Evolutionary conservation across 2,797 vertebrate genomes (phyloP).

Genomic region (Lepidocolaptes lacrymiger): DNA sequence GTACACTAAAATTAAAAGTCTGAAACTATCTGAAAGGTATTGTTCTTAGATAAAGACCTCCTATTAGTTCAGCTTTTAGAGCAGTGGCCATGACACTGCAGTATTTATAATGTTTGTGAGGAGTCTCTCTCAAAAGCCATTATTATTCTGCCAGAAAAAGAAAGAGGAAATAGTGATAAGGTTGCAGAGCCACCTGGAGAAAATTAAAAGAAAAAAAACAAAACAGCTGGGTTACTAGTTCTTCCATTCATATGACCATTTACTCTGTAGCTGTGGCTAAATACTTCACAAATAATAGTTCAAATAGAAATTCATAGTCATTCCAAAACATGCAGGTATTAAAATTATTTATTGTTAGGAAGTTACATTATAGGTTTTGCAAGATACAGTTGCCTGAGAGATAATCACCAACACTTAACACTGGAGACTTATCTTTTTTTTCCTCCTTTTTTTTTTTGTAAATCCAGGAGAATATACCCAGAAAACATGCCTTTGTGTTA

Average conservation of each 20-base stretch:
- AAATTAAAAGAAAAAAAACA: background rate
- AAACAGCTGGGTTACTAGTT: fast-evolving
- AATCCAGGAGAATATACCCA: background rate
- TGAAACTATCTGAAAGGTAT: background rate
- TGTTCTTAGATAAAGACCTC: background rate
- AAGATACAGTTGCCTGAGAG: background rate
- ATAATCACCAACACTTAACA: background rate
- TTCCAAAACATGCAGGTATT: background rate
- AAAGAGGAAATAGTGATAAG: background rate
- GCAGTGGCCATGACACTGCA: fast-evolving
- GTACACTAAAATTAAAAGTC: background rate
- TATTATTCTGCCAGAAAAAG: background rate
- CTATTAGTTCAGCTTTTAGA: background rate
- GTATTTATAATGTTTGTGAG: background rate
- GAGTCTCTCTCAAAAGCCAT: background rate
- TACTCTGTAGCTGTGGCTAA: background rate
- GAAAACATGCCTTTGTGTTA: background rate
- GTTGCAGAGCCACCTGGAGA: background rate
- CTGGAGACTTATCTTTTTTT: background rate
- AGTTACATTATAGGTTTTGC: background rate
- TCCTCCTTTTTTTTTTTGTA: background rate
- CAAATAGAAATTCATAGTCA: background rate
- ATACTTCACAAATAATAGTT: background rate
- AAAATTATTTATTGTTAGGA: background rate
- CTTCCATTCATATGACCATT: background rate